These are phyloP conservation scores for Chaetophractus vellerosus DNA, from an alignment of 2,797 vertebrate species.

Conservation along the genomic window DNA sequence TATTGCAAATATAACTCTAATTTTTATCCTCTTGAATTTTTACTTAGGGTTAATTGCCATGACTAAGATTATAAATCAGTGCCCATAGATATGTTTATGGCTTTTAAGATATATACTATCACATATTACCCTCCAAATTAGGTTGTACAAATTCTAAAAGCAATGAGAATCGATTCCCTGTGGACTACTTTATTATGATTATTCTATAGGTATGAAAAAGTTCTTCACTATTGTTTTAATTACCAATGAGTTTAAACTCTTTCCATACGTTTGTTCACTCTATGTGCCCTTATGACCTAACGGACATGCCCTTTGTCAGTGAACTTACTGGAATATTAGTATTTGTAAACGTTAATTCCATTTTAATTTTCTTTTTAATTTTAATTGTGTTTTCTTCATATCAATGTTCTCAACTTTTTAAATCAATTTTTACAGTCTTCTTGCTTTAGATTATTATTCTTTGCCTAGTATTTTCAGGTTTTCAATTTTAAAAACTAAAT, in stretches of 20 bases:
- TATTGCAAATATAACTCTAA: conserved; percentile 43
- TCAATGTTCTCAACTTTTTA: conserved; percentile 49
- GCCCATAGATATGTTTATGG: background rate
- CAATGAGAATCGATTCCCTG: conserved; percentile 29
- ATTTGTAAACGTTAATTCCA: conserved; percentile 40
- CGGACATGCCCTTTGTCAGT: conserved; percentile 22
- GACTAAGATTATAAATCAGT: conserved; percentile 47
- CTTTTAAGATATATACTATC: conserved; percentile 49
- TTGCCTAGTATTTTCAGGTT: conserved; percentile 45
- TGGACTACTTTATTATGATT: conserved; percentile 40
- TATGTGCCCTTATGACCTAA: conserved; percentile 15
- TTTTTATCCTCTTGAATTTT: conserved; percentile 40
- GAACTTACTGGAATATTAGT: conserved; percentile 25
- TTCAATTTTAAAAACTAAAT: conserved; percentile 47
- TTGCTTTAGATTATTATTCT: conserved; percentile 48
- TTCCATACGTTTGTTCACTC: conserved; percentile 21
- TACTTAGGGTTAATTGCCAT: conserved; percentile 44
- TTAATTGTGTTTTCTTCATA: conserved; percentile 56
- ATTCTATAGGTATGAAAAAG: conserved; percentile 46
- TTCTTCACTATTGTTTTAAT: conserved; percentile 57
- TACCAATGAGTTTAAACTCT: conserved; percentile 46
- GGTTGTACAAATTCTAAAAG: conserved; percentile 56
- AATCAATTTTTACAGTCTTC: conserved; percentile 9
- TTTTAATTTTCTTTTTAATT: conserved; percentile 48
- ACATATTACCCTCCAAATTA: conserved; percentile 48